A percentile compares a stretch with the other conserved stretches of the same genome.
These are phyloP conservation scores for Euura lappo DNA, from an alignment of 1,140 invertebrate genomes.

Conservation along the genomic window DNA sequence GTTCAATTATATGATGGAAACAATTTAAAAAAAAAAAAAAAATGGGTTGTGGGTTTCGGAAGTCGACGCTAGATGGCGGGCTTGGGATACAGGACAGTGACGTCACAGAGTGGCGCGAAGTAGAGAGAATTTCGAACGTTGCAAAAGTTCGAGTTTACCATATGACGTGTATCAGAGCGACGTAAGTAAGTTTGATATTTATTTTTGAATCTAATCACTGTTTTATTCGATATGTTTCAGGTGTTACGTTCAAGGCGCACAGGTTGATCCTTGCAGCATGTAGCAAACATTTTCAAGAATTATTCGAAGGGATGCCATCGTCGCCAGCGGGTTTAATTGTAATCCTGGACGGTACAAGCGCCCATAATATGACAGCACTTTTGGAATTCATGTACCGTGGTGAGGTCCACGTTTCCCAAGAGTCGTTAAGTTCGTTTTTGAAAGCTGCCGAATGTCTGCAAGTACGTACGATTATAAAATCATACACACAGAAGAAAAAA, in stretches of 20 bases:
- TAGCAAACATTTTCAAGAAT: conserved; percentile 91
- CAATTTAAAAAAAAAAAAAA: no score
- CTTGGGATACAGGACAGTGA: no score
- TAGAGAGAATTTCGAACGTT: no score
- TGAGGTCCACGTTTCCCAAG: conserved; percentile 89
- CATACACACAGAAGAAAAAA: conserved; percentile 24
- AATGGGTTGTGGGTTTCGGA: no score
- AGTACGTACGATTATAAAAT: conserved; percentile 57
- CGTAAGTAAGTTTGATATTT: no score
- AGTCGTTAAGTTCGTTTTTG: conserved; percentile 85
- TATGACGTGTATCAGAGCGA: no score
- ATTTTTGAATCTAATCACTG: conserved; percentile 12
- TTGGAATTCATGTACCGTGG: conserved; percentile 95
- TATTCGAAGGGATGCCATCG: conserved; percentile 86
- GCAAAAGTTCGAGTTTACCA: no score
- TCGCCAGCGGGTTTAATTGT: conserved; percentile 83
- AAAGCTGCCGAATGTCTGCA: conserved; percentile 90
- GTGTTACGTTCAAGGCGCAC: conserved; percentile 89
- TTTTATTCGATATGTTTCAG: conserved; percentile 62
- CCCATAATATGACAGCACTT: conserved; percentile 86
- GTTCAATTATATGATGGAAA: no score
- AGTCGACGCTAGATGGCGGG: no score
- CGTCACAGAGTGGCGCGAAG: no score
- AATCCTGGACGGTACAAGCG: conserved; percentile 86
- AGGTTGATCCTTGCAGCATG: conserved; percentile 90